A percentile compares a stretch with the other conserved stretches of the same genome.
Conservation (phyloP, 2,797 vertebrate genomes). For the Alosa sapidissima region DNA sequence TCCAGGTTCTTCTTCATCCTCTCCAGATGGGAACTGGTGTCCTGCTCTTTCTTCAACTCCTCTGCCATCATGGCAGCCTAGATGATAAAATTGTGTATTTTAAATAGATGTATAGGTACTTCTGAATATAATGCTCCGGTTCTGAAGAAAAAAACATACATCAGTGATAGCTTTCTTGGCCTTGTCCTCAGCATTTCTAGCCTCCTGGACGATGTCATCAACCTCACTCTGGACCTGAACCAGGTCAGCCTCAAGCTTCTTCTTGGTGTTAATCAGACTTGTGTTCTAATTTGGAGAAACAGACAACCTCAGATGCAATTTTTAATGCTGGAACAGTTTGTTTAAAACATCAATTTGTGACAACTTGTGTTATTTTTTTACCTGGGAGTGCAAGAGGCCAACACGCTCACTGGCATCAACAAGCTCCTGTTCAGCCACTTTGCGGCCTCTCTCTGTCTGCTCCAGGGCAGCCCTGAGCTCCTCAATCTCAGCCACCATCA, state of each 20-base stretch:
- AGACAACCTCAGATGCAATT: background rate
- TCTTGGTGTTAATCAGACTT: conserved; percentile 3
- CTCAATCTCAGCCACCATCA: conserved; percentile 83
- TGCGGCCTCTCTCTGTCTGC: conserved; percentile 81
- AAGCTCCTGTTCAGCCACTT: conserved; percentile 84
- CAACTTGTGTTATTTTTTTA: conserved; percentile 36
- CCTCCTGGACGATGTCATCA: background rate
- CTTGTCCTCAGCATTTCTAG: background rate
- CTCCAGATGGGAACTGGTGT: conserved; percentile 87
- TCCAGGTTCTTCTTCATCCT: conserved; percentile 88
- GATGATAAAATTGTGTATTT: background rate
- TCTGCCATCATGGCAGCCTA: conserved; percentile 92
- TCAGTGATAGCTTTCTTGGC: conserved; percentile 9
- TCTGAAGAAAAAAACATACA: background rate
- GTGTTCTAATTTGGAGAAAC: background rate
- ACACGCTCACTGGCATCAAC: conserved; percentile 78
- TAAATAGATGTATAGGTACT: background rate
- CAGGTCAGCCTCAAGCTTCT: conserved; percentile 1
- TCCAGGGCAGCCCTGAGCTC: conserved; percentile 81
- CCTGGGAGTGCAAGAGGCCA: conserved; percentile 77
- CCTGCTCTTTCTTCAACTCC: conserved; percentile 90
- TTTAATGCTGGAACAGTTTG: conserved; percentile 61
- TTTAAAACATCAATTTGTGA: conserved; percentile 66
- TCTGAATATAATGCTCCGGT: no score
- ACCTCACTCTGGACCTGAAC: background rate